Conservation (phyloP, 2,888 invertebrate genomes). For the Plagiodera versicolora region DNA sequence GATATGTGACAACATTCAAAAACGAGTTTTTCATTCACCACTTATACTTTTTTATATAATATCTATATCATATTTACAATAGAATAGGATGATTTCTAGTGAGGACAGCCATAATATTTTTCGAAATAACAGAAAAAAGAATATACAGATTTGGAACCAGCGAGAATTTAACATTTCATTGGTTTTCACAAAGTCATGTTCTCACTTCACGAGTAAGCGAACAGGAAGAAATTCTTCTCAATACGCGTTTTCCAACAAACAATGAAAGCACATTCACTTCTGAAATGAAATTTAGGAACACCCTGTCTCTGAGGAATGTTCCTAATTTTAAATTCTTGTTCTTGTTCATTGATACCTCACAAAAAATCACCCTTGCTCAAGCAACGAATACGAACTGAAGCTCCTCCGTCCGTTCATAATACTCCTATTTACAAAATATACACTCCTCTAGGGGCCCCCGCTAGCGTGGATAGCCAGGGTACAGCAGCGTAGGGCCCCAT, state of each 20-base stretch:
- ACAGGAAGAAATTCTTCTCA: too few relatives aligned
- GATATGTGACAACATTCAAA: constrained; percentile 44
- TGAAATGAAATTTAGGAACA: too few relatives aligned
- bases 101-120: neutral
- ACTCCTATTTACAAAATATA: constrained; percentile 33
- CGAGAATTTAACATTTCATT: too few relatives aligned
- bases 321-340: too few relatives aligned
- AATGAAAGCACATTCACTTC: too few relatives aligned
- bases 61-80: constrained; percentile 21
- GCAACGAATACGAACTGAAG: constrained; percentile 43
- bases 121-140: neutral
- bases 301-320: too few relatives aligned
- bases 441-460: constrained; percentile 43
- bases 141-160: too few relatives aligned
- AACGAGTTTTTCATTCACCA: constrained; percentile 52
- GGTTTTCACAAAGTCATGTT: too few relatives aligned
- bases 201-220: too few relatives aligned
- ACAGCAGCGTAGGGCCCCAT: constrained; percentile 65
- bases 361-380: constrained; percentile 26
- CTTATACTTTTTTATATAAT: constrained; percentile 36
- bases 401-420: constrained; percentile 44
- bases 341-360: neutral
- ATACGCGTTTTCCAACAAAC: too few relatives aligned
- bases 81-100: neutral
- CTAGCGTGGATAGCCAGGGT: constrained; percentile 52